These are phyloP conservation scores for Poecilobothrus nobilitatus DNA, from an alignment of 2,888 invertebrate genomes.

Conservation along the genomic window DNA sequence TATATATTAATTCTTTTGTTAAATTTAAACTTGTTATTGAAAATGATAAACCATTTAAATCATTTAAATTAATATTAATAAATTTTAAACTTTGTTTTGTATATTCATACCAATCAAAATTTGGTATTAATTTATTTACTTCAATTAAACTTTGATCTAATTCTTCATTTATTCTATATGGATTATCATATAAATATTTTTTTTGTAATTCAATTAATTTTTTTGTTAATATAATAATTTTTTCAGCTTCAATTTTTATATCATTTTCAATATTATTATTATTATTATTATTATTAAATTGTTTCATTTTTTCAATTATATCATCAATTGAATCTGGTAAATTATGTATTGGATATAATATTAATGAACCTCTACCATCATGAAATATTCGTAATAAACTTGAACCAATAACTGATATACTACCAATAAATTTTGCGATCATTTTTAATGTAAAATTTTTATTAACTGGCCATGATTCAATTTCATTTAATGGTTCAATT, in stretches of 20 bases:
- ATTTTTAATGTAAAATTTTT: not conserved
- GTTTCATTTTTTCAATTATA: not conserved
- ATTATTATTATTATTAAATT: not conserved
- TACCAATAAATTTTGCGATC: not conserved
- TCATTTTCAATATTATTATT: not conserved
- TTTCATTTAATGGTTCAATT: not conserved
- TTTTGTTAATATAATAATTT: not conserved
- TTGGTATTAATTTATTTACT: conserved; percentile 2
- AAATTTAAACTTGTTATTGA: conserved; percentile 7
- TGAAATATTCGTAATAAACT: not conserved
- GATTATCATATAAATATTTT: not conserved
- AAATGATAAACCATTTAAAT: not conserved
- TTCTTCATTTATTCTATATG: not conserved
- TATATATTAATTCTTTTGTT: not conserved
- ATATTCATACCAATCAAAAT: conserved; percentile 4
- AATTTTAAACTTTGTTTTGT: not conserved
- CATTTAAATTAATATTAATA: not conserved
- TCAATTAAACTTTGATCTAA: not conserved
- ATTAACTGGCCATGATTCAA: not conserved
- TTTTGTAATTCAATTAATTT: not conserved
- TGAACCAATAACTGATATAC: not conserved
- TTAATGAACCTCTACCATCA: conserved; percentile 4
- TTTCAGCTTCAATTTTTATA: not conserved
- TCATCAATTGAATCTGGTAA: not conserved
- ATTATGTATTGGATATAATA: conserved; percentile 1